Conservation (phyloP, 2,888 invertebrate genomes). For the Drosophila neonasuta region DNA sequence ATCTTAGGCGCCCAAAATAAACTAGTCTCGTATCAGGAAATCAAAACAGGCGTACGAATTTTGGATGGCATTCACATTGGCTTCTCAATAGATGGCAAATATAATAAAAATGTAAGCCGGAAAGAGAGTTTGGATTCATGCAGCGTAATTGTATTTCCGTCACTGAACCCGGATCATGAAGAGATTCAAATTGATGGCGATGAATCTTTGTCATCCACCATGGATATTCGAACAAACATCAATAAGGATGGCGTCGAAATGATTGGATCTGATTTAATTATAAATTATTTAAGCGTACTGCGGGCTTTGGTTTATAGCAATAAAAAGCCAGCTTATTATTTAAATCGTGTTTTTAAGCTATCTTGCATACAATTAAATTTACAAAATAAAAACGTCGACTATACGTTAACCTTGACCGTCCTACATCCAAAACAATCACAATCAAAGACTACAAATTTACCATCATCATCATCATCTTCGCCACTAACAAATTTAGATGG, state of each 20-base stretch:
- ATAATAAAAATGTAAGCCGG: conserved; percentile 29
- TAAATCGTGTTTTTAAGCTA: conserved; percentile 97
- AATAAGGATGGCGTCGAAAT: conserved; percentile 92
- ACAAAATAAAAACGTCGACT: conserved; percentile 96
- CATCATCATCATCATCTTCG: conserved; percentile 79
- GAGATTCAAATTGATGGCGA: conserved; percentile 83
- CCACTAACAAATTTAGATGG: conserved; percentile 76
- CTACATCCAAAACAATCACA: conserved; percentile 89
- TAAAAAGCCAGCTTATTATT: conserved; percentile 96
- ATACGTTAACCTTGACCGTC: conserved; percentile 95
- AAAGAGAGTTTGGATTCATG: conserved; percentile 89
- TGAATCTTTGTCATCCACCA: conserved; percentile 79
- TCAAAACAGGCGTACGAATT: conserved; percentile 89
- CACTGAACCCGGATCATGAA: conserved; percentile 97
- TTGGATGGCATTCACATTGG: conserved; percentile 92
- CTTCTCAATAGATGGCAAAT: conserved; percentile 81
- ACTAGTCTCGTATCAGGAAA: conserved; percentile 81
- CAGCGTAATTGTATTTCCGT: conserved; percentile 96
- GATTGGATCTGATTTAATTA: conserved; percentile 80
- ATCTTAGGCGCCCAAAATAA: conserved; percentile 80
- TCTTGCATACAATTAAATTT: conserved; percentile 97
- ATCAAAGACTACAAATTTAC: conserved; percentile 82
- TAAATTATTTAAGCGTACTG: conserved; percentile 80
- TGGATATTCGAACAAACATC: conserved; percentile 86
- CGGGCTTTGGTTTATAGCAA: conserved; percentile 92